Evolutionary conservation across 2,888 invertebrate species (phyloP).

Genomic region (Emmelina monodactyla): DNA sequence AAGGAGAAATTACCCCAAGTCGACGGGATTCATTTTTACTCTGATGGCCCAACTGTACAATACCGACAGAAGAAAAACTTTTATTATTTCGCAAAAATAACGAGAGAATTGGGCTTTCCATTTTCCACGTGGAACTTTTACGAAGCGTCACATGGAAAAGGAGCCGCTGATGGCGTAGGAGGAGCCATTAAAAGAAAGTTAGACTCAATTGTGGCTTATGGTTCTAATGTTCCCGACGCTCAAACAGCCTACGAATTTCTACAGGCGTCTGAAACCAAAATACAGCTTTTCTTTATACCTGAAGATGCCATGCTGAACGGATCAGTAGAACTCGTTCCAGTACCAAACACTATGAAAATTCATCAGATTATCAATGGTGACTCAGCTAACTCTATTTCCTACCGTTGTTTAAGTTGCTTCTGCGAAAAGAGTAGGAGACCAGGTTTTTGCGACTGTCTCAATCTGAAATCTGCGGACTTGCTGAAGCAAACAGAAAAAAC

Average conservation of each 20-base stretch:
- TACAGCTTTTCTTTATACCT: slow-evolving; percentile 6
- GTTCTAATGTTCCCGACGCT: slow-evolving; percentile 7
- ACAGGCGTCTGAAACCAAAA: background rate
- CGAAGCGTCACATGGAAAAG: slow-evolving; percentile 12
- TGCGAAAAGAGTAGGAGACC: slow-evolving; percentile 2
- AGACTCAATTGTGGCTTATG: slow-evolving; percentile 6
- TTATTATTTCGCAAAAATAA: slow-evolving; percentile 5
- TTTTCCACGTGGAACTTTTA: slow-evolving; percentile 10
- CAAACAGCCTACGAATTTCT: slow-evolving; percentile 5
- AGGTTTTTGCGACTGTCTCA: slow-evolving; percentile 2
- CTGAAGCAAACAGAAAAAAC: no score
- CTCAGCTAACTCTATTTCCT: slow-evolving; percentile 1
- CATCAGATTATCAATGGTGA: slow-evolving; percentile 2
- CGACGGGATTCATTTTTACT: slow-evolving; percentile 9
- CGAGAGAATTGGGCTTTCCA: slow-evolving; percentile 2
- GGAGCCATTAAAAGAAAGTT: slow-evolving; percentile 10
- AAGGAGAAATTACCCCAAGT: slow-evolving; percentile 1
- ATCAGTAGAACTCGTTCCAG: background rate
- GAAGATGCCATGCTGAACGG: background rate
- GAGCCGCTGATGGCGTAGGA: slow-evolving; percentile 13
- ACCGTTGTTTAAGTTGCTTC: slow-evolving; percentile 2
- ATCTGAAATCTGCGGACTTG: no score
- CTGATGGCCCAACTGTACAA: slow-evolving; percentile 12
- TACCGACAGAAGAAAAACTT: slow-evolving; percentile 14
- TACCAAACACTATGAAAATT: slow-evolving; percentile 1